Base-by-base conservation (phyloP, 2,113 vertebrate genomes). In the Chaetodon auriga region DNA sequence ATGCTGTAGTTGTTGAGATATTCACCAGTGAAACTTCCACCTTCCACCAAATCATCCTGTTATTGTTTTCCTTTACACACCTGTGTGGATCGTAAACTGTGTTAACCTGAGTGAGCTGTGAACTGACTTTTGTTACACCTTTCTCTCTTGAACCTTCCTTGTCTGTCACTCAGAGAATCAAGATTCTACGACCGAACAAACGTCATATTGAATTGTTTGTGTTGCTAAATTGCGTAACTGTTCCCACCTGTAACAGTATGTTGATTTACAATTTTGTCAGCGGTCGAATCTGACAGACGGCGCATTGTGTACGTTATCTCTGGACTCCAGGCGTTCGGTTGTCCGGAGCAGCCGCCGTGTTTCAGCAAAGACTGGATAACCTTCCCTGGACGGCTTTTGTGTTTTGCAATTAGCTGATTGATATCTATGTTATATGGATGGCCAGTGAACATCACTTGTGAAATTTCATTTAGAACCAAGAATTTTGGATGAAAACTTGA, bases 291-390 rank as follows among this genome's bases (percentile, higher is more conserved):
- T 63, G 54, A 63, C 85, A 49, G 38, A 36, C 1, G 1, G 13
- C 9, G 8, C 43, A 51, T 57, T 63, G 68, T 66, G 69, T 23
- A 0, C 18, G 68, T 83, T 87, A 88, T 89, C 81, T 63, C 25
- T 55, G 14, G 14, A 43, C 13, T 6, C 46, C 85, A 85, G 83
- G 45, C 57, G 16, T 30, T 60, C 10, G 14, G 30, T 76, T 51
- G 46, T 66, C 41, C 7, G 12, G 14, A 21, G 38, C 73, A 30
- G 36, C 49, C 68, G 63, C 60, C 7, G 5, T 51, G 19, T 62
- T 57, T 63, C 73, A 66, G 21, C 23, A 43, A 54, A 7, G 5
- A 72, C 57, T 85, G 35, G 9, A 80, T 75, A 62, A 21, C 41
- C 48, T 55, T 61, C 68, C 3, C 5, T 63, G 43, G 45, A 19